phyloP scores from a whole-genome alignment of 2,113 vertebrate genomes.

The Callocephalon fimbriatum region DNA sequence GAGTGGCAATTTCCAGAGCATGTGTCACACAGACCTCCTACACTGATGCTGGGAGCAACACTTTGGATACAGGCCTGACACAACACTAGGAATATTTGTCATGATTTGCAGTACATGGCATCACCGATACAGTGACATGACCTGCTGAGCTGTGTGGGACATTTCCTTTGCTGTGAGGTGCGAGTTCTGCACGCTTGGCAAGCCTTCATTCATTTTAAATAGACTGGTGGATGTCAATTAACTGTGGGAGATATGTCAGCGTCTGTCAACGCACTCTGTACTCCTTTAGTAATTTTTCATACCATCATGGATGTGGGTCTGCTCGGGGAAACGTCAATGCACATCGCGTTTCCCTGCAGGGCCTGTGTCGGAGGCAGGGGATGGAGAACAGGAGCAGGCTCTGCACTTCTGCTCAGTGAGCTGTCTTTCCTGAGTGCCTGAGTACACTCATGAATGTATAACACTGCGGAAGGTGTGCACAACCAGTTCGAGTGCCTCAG shows the following conservation, averaged over 20 bases:
- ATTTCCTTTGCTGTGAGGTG: neutral
- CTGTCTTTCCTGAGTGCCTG: neutral
- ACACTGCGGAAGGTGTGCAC: neutral
- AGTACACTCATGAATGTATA: neutral
- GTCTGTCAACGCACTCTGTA: neutral
- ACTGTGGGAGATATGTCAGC: conserved; percentile 3
- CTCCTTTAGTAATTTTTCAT: conserved; percentile 33
- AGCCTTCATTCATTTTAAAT: conserved; percentile 10
- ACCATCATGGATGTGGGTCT: neutral
- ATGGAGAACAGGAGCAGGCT: neutral
- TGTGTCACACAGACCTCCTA: neutral
- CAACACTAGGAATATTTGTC: neutral
- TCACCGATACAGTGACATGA: neutral
- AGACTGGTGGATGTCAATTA: neutral
- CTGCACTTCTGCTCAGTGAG: neutral
- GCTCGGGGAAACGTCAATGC: neutral
- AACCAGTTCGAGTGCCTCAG: neutral
- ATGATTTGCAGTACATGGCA: neutral
- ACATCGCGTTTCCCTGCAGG: neutral
- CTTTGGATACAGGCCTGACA: neutral
- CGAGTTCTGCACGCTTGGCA: neutral
- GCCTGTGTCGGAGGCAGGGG: neutral
- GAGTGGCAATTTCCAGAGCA: neutral
- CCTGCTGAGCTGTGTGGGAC: neutral
- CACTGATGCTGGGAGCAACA: neutral